Conservation (phyloP, 2,797 vertebrate genomes). For the Aeoliscus strigatus region DNA sequence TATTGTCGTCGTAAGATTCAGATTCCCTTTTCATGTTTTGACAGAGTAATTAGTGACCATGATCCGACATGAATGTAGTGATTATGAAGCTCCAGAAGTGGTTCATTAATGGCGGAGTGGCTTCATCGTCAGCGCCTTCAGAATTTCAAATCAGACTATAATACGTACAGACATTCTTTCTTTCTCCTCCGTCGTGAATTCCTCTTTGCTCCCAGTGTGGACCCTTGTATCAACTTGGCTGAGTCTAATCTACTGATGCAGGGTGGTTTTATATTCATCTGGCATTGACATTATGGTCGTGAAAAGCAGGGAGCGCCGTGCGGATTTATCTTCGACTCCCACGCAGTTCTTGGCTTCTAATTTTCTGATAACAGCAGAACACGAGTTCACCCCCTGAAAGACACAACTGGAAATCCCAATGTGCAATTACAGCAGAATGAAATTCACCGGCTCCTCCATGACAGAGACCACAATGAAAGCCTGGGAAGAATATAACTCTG, state of each 20-base stretch:
- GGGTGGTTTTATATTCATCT: conserved; percentile 69
- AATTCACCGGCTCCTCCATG: conserved; percentile 43
- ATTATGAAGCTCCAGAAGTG: conserved; percentile 30
- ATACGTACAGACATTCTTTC: conserved; percentile 12
- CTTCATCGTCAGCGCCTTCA: conserved; percentile 8
- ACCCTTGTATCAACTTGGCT: conserved; percentile 47
- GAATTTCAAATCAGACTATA: conserved; percentile 34
- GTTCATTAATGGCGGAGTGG: conserved; percentile 5
- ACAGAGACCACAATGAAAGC: conserved; percentile 36
- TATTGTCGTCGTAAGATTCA: conserved; percentile 31
- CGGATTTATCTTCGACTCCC: conserved; percentile 73
- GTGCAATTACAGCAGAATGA: conserved; percentile 67
- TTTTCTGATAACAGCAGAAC: conserved; percentile 79
- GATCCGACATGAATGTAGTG: conserved; percentile 31
- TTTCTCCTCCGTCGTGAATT: conserved; percentile 18
- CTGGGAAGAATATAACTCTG: conserved; percentile 3
- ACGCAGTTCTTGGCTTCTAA: conserved; percentile 73
- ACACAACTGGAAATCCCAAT: conserved; percentile 68
- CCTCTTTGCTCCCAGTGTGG: conserved; percentile 22
- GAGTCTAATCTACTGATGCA: conserved; percentile 66
- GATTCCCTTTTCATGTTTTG: conserved; percentile 21
- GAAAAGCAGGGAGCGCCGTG: conserved; percentile 60
- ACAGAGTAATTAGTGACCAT: conserved; percentile 43
- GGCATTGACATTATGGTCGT: conserved; percentile 64
- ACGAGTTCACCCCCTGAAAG: conserved; percentile 60